Evolutionary conservation across 2,113 vertebrate genomes (phyloP), one percentile per base, ranked within the genome.

Genomic region (Oryzias javanicus): DNA sequence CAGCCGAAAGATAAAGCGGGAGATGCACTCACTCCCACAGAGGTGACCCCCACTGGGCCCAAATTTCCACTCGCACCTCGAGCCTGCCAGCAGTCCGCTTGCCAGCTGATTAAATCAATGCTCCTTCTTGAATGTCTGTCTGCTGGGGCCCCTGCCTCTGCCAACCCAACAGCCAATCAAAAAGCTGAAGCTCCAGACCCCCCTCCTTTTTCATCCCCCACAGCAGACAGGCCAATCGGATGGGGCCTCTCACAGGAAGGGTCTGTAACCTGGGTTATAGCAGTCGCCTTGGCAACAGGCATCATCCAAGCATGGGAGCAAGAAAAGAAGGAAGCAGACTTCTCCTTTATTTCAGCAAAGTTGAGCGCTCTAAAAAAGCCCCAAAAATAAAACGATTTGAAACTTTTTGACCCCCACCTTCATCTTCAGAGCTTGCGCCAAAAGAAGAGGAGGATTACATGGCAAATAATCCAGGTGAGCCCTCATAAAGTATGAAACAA

Each of bases 31-130:
- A 60, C 76, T 67, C 81, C 78, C 82, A 87, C 85, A 81, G 77
- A 85, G 86, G 80, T 86, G 88, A 88, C 85, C 81, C 88, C 86
- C 82, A 67, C 82, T 79, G 78, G 80, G 82, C 72, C 60, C 82
- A 86, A 78, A 88, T 87, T 79, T 80, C 78, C 84, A 83, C 55
- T 67, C 55, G 64, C 67, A 72, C 78, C 82, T 76, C 68, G 46
- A 69, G 48, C 27, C 50, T 35, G 16, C 64, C 62, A 68, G 58
- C 41, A 15, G 73, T 75, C 69, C 13, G 59, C 70, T 53, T 76
- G 81, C 71, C 81, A 73, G 73, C 69, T 72, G 71, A 84, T 72
- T 89, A 85, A 84, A 89, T 89, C 88, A 69, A 84, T 82, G 76
- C 72, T 88, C 78, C 66, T 72, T 51, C 63, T 74, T 79, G 60